Conservation (phyloP, 2,113 vertebrate genomes). For the Hemichromis elongatus region DNA sequence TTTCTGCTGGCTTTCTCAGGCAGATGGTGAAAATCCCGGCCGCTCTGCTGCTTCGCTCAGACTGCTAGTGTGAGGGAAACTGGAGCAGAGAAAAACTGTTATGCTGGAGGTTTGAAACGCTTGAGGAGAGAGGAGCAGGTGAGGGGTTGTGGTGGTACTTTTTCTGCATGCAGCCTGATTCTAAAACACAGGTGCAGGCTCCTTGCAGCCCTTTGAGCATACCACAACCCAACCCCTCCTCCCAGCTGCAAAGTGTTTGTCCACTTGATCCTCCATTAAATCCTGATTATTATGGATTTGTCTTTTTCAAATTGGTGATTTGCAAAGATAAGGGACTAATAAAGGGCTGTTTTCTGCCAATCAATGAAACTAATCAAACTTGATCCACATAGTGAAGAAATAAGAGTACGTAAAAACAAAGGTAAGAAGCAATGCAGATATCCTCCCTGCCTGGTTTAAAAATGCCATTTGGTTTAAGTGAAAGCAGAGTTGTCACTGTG, state of each 20-base stretch:
- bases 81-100: constrained; percentile 44
- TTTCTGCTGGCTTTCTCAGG: not conserved
- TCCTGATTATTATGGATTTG: constrained; percentile 63
- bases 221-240: not conserved
- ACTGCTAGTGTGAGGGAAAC: constrained; percentile 8
- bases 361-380: not conserved
- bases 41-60: not conserved
- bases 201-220: constrained; percentile 5
- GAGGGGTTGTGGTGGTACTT: constrained; percentile 32
- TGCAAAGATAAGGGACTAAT: not conserved
- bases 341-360: not conserved
- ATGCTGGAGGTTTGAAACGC: constrained; percentile 9
- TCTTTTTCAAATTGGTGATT: constrained; percentile 43
- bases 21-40: not conserved
- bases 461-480: not conserved
- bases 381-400: not conserved
- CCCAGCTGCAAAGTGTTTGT: constrained; percentile 42
- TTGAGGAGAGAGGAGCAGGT: not conserved
- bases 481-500: not conserved
- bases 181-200: constrained; percentile 70
- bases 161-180: constrained; percentile 58
- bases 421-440: not conserved
- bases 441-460: not conserved
- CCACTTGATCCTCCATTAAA: constrained; percentile 60
- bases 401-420: not conserved